Conservation (phyloP, 2,113 vertebrate genomes). For the Mirounga angustirostris region DNA sequence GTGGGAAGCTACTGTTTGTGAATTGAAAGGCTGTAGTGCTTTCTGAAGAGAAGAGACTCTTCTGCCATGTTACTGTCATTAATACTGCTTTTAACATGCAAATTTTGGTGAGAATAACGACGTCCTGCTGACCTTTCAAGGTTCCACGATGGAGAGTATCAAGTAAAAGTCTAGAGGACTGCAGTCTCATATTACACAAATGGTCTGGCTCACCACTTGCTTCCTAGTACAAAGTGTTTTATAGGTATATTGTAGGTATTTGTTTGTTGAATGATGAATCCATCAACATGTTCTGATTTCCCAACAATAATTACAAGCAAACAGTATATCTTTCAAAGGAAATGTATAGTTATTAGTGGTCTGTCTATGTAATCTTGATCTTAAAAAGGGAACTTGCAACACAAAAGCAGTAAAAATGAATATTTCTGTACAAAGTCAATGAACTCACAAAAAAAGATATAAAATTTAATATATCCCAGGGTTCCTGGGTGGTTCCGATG, state of each 20-base stretch:
- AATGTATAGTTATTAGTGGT: neutral
- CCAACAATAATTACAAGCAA: neutral
- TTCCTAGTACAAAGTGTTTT: neutral
- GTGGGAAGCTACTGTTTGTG: neutral
- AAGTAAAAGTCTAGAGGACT: neutral
- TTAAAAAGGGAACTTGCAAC: neutral
- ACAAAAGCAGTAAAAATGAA: neutral
- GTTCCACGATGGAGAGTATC: neutral
- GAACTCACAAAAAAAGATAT: neutral
- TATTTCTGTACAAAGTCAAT: neutral
- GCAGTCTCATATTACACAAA: neutral
- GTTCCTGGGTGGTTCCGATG: too few relatives aligned
- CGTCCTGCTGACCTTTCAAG: neutral
- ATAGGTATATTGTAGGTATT: neutral
- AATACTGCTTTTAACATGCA: neutral
- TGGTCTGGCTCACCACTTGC: neutral
- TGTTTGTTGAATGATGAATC: neutral
- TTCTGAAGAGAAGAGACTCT: neutral
- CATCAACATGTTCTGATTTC: neutral
- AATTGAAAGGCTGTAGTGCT: neutral
- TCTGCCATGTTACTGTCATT: neutral
- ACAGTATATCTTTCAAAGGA: neutral
- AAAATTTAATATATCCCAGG: neutral
- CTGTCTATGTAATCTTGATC: neutral
- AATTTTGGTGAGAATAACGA: neutral